Evolutionary conservation across 1,140 invertebrate species (phyloP).

Genomic region (Protaetia brevitarsis): DNA sequence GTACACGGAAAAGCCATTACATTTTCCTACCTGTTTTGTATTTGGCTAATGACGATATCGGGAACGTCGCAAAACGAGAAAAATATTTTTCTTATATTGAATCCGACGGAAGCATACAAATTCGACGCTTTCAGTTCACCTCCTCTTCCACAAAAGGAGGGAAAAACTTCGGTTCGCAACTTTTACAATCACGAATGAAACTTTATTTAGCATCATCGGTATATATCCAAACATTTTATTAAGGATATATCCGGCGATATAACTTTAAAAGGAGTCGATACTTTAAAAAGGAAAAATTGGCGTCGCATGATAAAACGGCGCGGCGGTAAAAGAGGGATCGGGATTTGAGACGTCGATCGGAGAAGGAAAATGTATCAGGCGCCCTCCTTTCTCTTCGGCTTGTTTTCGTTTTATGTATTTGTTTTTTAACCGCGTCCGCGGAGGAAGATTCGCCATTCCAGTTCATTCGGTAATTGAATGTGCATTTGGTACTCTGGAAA

Average conservation of each 20-base stretch:
- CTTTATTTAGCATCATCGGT: constrained; percentile 18
- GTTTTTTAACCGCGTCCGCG: not conserved
- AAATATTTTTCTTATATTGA: constrained; percentile 18
- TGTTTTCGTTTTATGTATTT: not conserved
- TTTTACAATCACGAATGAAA: constrained; percentile 17
- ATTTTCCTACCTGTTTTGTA: constrained; percentile 10
- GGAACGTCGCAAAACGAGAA: not conserved
- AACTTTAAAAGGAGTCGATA: constrained; percentile 16
- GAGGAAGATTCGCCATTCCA: not conserved
- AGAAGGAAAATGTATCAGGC: not conserved
- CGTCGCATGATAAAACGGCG: constrained; percentile 8
- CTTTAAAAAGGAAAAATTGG: not conserved
- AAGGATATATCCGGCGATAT: constrained; percentile 16
- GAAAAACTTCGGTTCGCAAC: constrained; percentile 3
- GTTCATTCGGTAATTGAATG: not conserved
- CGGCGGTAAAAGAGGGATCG: constrained; percentile 4
- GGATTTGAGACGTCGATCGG: not conserved
- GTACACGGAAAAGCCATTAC: constrained; percentile 6
- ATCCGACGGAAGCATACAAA: constrained; percentile 15
- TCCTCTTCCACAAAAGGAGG: constrained; percentile 15
- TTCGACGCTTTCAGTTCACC: not conserved
- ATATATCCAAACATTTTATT: constrained; percentile 17
- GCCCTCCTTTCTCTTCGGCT: not conserved
- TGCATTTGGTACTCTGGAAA: not conserved
- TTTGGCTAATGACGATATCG: constrained; percentile 9